Percentiles rank a stretch among this genome's conserved stretches.
phyloP scores from a whole-genome alignment of 1,140 invertebrate genomes.

The Pollicipes pollicipes region DNA sequence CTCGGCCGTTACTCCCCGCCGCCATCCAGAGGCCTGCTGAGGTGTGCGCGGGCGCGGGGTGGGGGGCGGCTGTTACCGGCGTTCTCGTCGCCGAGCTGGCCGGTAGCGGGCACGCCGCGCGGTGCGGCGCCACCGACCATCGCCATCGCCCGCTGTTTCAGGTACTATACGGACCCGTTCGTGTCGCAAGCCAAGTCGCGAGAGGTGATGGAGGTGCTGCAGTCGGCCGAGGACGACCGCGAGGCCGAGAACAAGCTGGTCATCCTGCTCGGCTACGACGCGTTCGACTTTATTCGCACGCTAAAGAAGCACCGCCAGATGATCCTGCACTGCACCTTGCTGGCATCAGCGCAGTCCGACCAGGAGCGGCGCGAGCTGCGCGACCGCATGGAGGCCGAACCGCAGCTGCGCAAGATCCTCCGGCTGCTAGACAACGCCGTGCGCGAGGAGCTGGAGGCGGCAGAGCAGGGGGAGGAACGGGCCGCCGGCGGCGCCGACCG shows the following conservation, averaged over 20 bases:
- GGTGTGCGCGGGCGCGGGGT: no score
- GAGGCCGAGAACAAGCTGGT: conserved; percentile 95
- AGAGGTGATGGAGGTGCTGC: conserved; percentile 82
- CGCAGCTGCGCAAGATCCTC: conserved; percentile 65
- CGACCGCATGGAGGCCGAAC: conserved; percentile 73
- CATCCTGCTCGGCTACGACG: conserved; percentile 79
- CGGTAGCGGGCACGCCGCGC: no score
- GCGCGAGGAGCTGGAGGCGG: conserved; percentile 17
- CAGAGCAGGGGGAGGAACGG: conserved; percentile 24
- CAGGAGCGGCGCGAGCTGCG: conserved; percentile 67
- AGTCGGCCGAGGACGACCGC: conserved; percentile 74
- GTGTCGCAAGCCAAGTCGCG: conserved; percentile 80
- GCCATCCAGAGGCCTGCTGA: no score
- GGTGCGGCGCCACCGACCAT: no score
- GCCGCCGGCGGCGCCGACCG: conserved; percentile 13
- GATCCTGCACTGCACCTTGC: conserved; percentile 92
- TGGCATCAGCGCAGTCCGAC: conserved; percentile 87
- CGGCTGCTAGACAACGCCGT: conserved; percentile 51
- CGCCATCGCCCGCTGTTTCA: no score
- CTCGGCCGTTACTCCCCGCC: no score
- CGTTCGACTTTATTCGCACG: conserved; percentile 94
- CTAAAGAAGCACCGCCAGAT: conserved; percentile 84
- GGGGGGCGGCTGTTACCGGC: no score
- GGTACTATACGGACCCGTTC: conserved; percentile 21
- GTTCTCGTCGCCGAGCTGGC: no score